These are phyloP conservation scores for Erebia palarica DNA, from an alignment of 2,888 invertebrate species.

Conservation along the genomic window DNA sequence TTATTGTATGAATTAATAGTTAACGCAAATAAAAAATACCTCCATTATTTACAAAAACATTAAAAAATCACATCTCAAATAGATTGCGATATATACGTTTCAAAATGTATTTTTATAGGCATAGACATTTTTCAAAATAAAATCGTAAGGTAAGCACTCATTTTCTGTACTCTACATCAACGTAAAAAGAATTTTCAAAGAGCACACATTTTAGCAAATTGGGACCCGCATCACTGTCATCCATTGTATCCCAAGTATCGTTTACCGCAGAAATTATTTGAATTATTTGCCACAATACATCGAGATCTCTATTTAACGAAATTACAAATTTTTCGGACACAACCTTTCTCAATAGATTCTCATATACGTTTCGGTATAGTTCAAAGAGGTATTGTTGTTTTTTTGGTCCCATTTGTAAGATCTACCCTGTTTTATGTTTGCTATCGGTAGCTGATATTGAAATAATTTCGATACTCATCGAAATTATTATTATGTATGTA, in stretches of 20 bases:
- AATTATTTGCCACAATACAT: conserved; percentile 74
- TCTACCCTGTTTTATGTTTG: conserved; percentile 20
- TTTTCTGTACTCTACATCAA: neutral
- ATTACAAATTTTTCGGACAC: conserved; percentile 65
- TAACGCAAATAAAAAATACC: too few species aligned
- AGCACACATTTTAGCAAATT: conserved; percentile 29
- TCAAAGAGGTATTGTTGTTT: conserved; percentile 50
- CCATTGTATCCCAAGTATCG: conserved; percentile 73
- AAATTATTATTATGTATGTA: too few species aligned
- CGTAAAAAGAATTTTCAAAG: conserved; percentile 32
- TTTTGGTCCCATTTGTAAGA: conserved; percentile 28
- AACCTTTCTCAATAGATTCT: conserved; percentile 49
- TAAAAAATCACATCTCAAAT: neutral
- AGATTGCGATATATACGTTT: neutral
- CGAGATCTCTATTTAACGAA: conserved; percentile 76
- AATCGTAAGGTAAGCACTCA: neutral
- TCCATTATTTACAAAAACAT: neutral
- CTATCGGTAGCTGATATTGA: conserved; percentile 27
- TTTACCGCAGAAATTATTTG: conserved; percentile 80
- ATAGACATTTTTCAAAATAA: neutral
- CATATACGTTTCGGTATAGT: conserved; percentile 52
- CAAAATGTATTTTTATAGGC: neutral
- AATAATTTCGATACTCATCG: neutral
- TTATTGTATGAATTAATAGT: too few species aligned
- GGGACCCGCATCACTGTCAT: conserved; percentile 68